Conservation (phyloP, 2,113 vertebrate genomes). For the Pithys albifrons region DNA sequence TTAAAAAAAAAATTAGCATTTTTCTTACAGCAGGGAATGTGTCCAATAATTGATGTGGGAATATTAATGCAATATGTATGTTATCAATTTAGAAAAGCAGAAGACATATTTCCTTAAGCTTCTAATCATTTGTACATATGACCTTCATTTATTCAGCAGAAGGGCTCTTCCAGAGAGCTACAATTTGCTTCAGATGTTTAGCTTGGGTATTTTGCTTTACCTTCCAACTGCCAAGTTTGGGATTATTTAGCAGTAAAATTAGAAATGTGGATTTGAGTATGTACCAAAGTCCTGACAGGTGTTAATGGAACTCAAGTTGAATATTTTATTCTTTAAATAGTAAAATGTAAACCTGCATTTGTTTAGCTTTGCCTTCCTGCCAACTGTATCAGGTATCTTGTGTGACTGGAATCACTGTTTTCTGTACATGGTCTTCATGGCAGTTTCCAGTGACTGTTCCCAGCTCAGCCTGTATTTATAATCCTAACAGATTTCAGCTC, state of each 20-base stretch:
- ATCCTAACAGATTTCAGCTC: conserved; percentile 35
- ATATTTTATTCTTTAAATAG: conserved; percentile 69
- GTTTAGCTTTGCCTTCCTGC: conserved; percentile 61
- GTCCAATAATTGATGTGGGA: conserved; percentile 57
- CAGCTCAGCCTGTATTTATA: conserved; percentile 38
- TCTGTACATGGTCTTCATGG: conserved; percentile 44
- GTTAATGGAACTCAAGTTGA: conserved; percentile 66
- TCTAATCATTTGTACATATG: conserved; percentile 64
- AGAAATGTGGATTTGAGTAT: conserved; percentile 61
- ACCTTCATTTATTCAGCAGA: conserved; percentile 63
- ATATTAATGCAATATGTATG: conserved; percentile 55
- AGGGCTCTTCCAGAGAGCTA: conserved; percentile 52
- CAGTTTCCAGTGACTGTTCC: conserved; percentile 56
- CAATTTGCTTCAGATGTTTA: conserved; percentile 67
- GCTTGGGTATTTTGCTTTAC: conserved; percentile 52
- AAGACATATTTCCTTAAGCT: conserved; percentile 66
- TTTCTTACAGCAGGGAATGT: conserved; percentile 36
- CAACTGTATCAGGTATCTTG: conserved; percentile 60
- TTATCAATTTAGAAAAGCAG: conserved; percentile 66
- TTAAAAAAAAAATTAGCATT: neutral
- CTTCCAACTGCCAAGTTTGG: conserved; percentile 57
- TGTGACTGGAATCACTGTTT: conserved; percentile 69
- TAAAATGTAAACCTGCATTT: conserved; percentile 66
- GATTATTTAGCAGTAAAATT: conserved; percentile 69
- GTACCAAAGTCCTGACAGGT: conserved; percentile 60